Base-by-base conservation (phyloP, 2,113 vertebrate species). In the Meleagris gallopavo region DNA sequence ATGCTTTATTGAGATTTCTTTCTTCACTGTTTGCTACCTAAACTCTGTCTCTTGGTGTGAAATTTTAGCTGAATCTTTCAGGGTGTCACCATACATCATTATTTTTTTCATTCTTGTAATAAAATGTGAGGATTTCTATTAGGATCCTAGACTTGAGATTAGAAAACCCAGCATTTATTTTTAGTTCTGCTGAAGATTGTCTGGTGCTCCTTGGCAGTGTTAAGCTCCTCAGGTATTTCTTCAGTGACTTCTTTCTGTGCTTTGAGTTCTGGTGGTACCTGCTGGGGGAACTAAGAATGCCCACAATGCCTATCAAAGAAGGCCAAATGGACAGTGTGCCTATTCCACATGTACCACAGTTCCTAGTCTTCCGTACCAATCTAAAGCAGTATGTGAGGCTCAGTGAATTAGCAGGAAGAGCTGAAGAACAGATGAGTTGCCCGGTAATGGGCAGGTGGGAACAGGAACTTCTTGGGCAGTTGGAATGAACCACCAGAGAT, bases 1-100 rank as follows among this genome's bases (percentile, higher is more conserved):
- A 0, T n/a, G 6, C 25, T 46, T 64, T 3, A 15, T 19, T 72
- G 55, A 1, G 0, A 2, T 54, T 48, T 24, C 17, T 40, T 27
- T 22, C 22, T 77, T 88, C 1, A 79, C 32, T 38, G 13, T 8
- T 55, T 85, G 7, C 8, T 58, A 32, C 9, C 36, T 38, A 76
- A 89, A 20, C 43, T 65, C 69, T 81, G 41, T 20, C 36, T 67
- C 10, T 20, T 50, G 30, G 24, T 71, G 32, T 36, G 24, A 11
- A 80, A 69, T 88, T 90, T 80, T 64, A 58, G 29, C 21, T 69
- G 18, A 58, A 30, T 89, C 30, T 66, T 36, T 65, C 30, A n/a
- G 61, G 9, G 15, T 54, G 78, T 85, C 34, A 61, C 19, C 27
- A 18, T 67, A 34, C 4, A 65, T 69, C 19, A 61, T 82, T 90